A percentile compares a stretch with the other conserved stretches of the same genome.
Evolutionary conservation across 2,113 vertebrate genomes (phyloP).

Genomic region (Eidolon helvum): DNA sequence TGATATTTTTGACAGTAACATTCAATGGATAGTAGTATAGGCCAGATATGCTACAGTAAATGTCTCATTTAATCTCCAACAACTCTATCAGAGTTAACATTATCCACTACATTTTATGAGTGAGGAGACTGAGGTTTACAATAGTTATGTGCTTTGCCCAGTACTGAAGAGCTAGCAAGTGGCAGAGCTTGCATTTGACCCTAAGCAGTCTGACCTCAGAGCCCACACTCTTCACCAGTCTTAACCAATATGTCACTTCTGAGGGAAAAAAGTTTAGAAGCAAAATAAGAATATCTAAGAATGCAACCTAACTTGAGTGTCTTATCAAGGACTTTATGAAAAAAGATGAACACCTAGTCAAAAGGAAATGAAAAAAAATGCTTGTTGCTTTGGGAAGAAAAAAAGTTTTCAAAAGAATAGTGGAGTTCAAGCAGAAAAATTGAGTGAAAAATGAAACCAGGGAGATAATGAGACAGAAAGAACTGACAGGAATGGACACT

Average conservation of each 20-base stretch:
- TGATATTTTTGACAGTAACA: not conserved
- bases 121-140: not conserved
- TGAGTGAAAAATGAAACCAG: constrained; percentile 67
- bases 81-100: not conserved
- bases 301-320: not conserved
- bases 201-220: not conserved
- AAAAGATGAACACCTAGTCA: not conserved
- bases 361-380: constrained; percentile 50
- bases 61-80: not conserved
- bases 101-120: not conserved
- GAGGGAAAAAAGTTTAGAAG: not conserved
- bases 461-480: constrained; percentile 77
- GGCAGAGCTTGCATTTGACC: not conserved
- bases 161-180: not conserved
- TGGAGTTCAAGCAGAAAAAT: constrained; percentile 54
- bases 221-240: not conserved
- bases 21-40: not conserved
- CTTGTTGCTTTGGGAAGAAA: not conserved
- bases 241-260: not conserved
- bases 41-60: not conserved
- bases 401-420: constrained; percentile 65
- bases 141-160: not conserved
- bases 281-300: constrained; percentile 3
- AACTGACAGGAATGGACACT: constrained; percentile 47
- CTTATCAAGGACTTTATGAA: not conserved